Evolutionary conservation across 1,140 invertebrate genomes (phyloP), one percentile per base, ranked within the genome.

Genomic region (Andricus grossulariae): DNA sequence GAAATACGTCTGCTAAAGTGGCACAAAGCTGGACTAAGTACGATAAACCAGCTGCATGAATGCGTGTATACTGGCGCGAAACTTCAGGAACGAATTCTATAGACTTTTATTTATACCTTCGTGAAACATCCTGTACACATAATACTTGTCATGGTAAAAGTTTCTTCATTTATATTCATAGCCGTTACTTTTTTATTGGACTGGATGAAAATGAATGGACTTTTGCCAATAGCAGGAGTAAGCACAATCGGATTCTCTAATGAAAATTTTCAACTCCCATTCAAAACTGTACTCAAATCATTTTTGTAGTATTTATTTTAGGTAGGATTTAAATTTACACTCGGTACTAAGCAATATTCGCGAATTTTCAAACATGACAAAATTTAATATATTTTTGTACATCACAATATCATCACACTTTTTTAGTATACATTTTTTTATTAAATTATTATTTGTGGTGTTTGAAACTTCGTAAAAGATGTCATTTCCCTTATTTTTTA

Each of bases 21-120:
- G 60, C 60, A 66, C 32, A 66, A 39, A 66, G 60, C 45, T 66
- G 60, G 60, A 32, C 60, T 66, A 66, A 66, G n/a, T 16, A 39
- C 60, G 60, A 66, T 66, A 66, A 66, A 66, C 25, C 60, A 32
- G 60, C 60, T 66, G 60, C 60, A 66, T 66, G 60, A 66, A 66
- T 66, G 60, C 60, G 25, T 66, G 60, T 66, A 66, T 66, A 15
- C 60, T 66, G 60, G 16, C 60, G 60, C 45, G 60, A 39, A 66
- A 66, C 60, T 66, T 32, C 32, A 66, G 32, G 39, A 66, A 39
- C 60, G 7, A 66, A 39, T 66, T 66, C 60, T 66, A 66, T 66
- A 39, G 60, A 66, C 60, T 66, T 66, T 66, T 66, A 66, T 66
- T 66, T 45, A 66, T 66, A 66, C 25, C 60, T 66, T 66, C 60